Percentiles rank a stretch among this genome's conserved stretches.
phyloP scores from a whole-genome alignment of 2,888 invertebrate species.

The Caenorhabditis uteleia region DNA sequence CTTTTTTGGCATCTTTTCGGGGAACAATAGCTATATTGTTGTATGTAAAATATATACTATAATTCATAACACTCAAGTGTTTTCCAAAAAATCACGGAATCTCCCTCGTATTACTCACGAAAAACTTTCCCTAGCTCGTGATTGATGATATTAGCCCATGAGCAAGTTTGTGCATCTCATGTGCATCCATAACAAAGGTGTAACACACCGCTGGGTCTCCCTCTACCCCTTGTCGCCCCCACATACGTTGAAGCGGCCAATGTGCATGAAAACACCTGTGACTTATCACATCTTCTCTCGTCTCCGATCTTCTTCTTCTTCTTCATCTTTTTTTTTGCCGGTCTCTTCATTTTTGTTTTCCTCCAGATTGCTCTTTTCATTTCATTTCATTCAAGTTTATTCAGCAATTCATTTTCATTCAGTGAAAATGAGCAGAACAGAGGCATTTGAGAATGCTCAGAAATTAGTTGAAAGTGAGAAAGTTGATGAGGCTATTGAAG shows the following conservation, averaged over 20 bases:
- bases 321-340: background rate
- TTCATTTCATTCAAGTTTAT: too few relatives aligned
- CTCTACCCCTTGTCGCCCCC: background rate
- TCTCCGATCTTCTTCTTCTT: background rate
- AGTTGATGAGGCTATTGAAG: constrained; percentile 29
- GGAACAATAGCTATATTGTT: too few relatives aligned
- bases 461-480: constrained; percentile 29
- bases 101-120: too few relatives aligned
- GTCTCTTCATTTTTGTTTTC: background rate
- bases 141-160: too few relatives aligned
- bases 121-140: too few relatives aligned
- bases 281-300: constrained; percentile 8
- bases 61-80: too few relatives aligned
- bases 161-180: too few relatives aligned
- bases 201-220: too few relatives aligned
- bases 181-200: too few relatives aligned
- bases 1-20: too few relatives aligned
- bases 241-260: background rate
- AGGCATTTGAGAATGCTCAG: constrained; percentile 31
- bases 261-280: constrained; percentile 9
- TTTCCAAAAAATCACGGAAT: too few relatives aligned
- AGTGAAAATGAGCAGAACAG: constrained; percentile 17
- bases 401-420: background rate
- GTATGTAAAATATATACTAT: too few relatives aligned
- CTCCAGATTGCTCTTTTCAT: background rate